A percentile compares a stretch with the other conserved stretches of the same genome.
Conservation (phyloP, 2,113 vertebrate species). For the Calonectris borealis region DNA sequence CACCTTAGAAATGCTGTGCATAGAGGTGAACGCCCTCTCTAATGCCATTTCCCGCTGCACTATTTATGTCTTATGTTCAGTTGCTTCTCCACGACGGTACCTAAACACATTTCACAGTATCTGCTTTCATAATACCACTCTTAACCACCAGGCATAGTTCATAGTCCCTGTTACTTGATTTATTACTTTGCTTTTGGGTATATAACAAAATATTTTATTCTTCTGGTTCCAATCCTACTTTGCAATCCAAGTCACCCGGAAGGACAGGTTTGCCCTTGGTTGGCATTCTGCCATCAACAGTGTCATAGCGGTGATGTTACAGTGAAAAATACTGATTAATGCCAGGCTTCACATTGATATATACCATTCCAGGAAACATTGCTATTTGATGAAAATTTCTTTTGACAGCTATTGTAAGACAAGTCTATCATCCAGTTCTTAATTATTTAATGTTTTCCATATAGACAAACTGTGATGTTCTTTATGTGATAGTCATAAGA, state of each 20-base stretch:
- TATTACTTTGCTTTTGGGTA: background rate
- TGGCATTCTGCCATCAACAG: background rate
- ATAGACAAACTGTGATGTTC: background rate
- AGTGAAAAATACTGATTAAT: background rate
- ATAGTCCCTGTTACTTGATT: background rate
- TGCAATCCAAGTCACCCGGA: background rate
- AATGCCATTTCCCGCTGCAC: background rate
- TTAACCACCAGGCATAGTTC: background rate
- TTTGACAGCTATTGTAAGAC: background rate
- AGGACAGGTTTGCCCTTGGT: background rate
- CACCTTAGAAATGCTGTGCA: background rate
- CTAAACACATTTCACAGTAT: background rate
- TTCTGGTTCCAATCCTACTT: background rate
- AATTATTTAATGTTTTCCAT: background rate
- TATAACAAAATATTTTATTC: background rate
- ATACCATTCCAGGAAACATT: background rate
- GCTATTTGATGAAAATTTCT: background rate
- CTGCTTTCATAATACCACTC: background rate
- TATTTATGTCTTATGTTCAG: rapidly evolving
- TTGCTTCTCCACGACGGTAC: background rate
- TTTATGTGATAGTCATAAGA: background rate
- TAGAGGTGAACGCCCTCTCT: background rate
- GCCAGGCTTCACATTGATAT: background rate
- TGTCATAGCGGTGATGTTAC: background rate
- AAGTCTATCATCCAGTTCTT: background rate